These are phyloP conservation scores for Auanema freiburgensis DNA, from an alignment of 2,888 invertebrate species.

Conservation along the genomic window DNA sequence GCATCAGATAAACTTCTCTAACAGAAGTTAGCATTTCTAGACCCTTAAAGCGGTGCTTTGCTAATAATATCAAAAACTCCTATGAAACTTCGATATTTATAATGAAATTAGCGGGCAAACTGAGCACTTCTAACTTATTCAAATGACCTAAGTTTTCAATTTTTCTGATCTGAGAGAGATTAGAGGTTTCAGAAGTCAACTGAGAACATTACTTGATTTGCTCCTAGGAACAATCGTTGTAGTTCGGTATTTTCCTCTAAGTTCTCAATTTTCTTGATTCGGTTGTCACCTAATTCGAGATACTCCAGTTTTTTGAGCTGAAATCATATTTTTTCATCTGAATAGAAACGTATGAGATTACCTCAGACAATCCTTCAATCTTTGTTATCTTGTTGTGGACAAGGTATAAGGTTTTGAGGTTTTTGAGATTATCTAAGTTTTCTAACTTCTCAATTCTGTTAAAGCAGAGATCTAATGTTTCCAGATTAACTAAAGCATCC, in stretches of 20 bases:
- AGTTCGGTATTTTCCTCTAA: slow-evolving; percentile 38
- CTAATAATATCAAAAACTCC: neutral
- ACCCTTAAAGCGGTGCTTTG: slow-evolving; percentile 72
- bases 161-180: slow-evolving; percentile 3
- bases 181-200: neutral
- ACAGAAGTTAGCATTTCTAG: slow-evolving; percentile 76
- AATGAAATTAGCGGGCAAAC: slow-evolving; percentile 47
- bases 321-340: slow-evolving; percentile 10
- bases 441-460: slow-evolving; percentile 74
- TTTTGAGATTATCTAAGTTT: slow-evolving; percentile 62
- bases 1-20: slow-evolving; percentile 86
- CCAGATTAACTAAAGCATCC: slow-evolving; percentile 81
- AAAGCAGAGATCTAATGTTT: slow-evolving; percentile 92
- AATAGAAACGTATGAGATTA: slow-evolving; percentile 66
- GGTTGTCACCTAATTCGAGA: slow-evolving; percentile 92
- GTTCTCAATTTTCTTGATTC: slow-evolving; percentile 70
- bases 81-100: slow-evolving; percentile 29
- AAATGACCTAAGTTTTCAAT: slow-evolving; percentile 36
- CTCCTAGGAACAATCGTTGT: slow-evolving; percentile 79
- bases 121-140: slow-evolving; percentile 39
- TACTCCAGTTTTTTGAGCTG: slow-evolving; percentile 74
- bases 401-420: slow-evolving; percentile 66
- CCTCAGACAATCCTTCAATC: slow-evolving; percentile 68
- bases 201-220: slow-evolving; percentile 81
- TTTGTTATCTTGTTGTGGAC: slow-evolving; percentile 69